Percentiles rank a stretch among this genome's conserved stretches.
Evolutionary conservation across 2,888 invertebrate species (phyloP).

Genomic region (Meghimatium bilineatum): DNA sequence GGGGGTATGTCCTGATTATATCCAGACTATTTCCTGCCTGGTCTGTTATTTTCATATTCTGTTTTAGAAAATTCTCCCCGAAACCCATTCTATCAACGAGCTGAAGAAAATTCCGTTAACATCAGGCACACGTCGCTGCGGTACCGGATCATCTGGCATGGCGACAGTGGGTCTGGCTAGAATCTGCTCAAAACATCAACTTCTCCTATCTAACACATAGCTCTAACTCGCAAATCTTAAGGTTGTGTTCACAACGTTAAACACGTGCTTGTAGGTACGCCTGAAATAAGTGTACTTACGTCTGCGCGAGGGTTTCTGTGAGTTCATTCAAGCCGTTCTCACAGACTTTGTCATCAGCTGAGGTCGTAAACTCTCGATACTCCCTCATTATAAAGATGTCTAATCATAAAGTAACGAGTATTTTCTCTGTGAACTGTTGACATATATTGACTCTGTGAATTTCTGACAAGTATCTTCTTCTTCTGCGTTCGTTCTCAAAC

Average conservation of each 20-base stretch:
- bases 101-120: slow-evolving; percentile 36
- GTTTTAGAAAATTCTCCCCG: neutral
- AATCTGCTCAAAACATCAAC: slow-evolving; percentile 41
- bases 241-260: slow-evolving; percentile 18
- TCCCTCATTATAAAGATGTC: no score
- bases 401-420: no score
- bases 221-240: slow-evolving; percentile 28
- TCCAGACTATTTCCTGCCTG: neutral
- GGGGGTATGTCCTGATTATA: neutral
- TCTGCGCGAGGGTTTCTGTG: no score
- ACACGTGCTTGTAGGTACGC: no score
- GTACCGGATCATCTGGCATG: slow-evolving; percentile 42
- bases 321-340: no score
- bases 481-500: no score
- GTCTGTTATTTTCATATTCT: neutral
- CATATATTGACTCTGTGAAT: no score
- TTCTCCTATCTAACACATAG: slow-evolving; percentile 39
- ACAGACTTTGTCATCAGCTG: no score
- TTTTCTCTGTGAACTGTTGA: no score
- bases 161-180: slow-evolving; percentile 42
- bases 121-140: slow-evolving; percentile 32
- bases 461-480: no score
- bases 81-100: slow-evolving; percentile 24
- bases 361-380: no score
- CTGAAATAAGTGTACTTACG: no score